Percentiles rank a stretch among this genome's conserved stretches.
Evolutionary conservation across 2,888 invertebrate species (phyloP).

Genomic region (Xanthorhoe designata): DNA sequence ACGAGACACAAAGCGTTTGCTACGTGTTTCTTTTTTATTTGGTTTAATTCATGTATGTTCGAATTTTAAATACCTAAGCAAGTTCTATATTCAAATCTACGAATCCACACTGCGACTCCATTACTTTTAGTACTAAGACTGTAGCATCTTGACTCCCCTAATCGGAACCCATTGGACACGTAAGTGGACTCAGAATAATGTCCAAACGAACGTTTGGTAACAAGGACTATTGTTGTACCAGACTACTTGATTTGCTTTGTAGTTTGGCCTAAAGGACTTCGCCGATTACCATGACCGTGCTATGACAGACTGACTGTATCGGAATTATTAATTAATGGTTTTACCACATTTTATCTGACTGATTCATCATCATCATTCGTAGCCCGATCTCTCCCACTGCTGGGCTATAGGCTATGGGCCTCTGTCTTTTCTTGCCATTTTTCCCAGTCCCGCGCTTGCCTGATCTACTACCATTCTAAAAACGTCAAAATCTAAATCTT

Average conservation of each 20-base stretch:
- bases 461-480: too few relatives aligned
- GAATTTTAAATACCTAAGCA: background rate
- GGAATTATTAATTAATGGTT: too few relatives aligned
- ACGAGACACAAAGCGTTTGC: too few relatives aligned
- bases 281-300: background rate
- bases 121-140: slow-evolving; percentile 44
- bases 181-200: slow-evolving; percentile 32
- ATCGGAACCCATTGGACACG: slow-evolving; percentile 44
- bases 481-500: too few relatives aligned
- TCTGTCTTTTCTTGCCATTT: too few relatives aligned
- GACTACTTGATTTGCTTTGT: slow-evolving; percentile 9
- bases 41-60: too few relatives aligned
- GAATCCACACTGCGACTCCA: slow-evolving; percentile 28
- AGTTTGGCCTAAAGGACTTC: background rate
- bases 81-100: background rate
- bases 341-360: too few relatives aligned
- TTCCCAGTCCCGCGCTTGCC: too few relatives aligned
- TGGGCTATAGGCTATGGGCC: too few relatives aligned
- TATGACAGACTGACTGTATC: too few relatives aligned
- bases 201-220: slow-evolving; percentile 32
- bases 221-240: slow-evolving; percentile 24
- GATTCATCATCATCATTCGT: too few relatives aligned
- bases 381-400: too few relatives aligned
- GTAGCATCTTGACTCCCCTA: slow-evolving; percentile 49
- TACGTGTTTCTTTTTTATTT: background rate